A percentile compares a stretch with the other conserved stretches of the same genome.
Conservation (phyloP, 2,113 vertebrate genomes). For the Candoia aspera region DNA sequence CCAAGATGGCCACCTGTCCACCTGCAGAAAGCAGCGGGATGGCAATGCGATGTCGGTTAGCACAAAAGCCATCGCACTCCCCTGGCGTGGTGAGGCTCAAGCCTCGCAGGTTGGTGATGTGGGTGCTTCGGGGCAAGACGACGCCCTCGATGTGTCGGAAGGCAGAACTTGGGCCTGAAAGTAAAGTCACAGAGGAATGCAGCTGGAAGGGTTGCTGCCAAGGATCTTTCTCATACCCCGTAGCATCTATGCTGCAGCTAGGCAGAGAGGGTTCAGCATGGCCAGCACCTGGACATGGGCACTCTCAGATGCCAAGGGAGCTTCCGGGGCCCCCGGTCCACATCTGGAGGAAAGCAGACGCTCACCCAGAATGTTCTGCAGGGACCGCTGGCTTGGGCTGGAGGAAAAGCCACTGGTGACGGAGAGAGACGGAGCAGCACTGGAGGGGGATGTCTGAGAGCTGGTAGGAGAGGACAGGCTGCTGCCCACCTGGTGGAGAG, state of each 20-base stretch:
- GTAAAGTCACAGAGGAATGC: background rate
- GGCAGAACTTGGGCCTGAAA: constrained; percentile 84
- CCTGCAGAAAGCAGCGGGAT: constrained; percentile 88
- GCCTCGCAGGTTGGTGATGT: constrained; percentile 91
- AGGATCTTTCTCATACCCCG: background rate
- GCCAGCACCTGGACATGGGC: background rate
- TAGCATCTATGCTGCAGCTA: background rate
- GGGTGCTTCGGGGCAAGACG: constrained; percentile 85
- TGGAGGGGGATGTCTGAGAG: constrained; percentile 81
- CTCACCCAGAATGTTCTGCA: constrained; percentile 88
- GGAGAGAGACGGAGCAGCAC: constrained; percentile 78
- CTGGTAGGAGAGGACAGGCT: constrained; percentile 82
- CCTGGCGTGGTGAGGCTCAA: constrained; percentile 94
- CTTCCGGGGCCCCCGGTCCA: background rate
- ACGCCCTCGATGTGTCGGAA: constrained; percentile 88
- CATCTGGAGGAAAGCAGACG: rapidly evolving
- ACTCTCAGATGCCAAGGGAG: background rate
- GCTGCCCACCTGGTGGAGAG: constrained; percentile 67
- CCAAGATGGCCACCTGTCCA: constrained; percentile 89
- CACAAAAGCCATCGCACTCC: constrained; percentile 90
- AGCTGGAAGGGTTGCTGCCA: background rate
- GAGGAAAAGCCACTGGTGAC: constrained; percentile 85
- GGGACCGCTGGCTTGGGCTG: constrained; percentile 86
- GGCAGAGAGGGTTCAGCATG: background rate
- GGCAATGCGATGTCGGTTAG: constrained; percentile 80